Base-by-base conservation (phyloP, 2,797 vertebrate species). In the Anniella stebbinsi region DNA sequence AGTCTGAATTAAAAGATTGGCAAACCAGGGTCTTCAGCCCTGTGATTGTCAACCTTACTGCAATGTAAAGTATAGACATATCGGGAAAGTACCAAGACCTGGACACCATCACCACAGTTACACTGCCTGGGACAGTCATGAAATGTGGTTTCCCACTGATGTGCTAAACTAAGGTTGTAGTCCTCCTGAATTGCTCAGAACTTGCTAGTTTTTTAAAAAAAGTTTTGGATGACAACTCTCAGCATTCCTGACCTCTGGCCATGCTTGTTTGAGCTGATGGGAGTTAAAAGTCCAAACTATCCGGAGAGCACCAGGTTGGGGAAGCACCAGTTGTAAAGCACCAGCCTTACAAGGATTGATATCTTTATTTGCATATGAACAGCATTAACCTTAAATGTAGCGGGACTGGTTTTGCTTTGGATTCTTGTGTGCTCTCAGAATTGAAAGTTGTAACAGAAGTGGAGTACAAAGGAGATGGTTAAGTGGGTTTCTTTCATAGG, bases 401-500 rank as follows among this genome's bases (percentile, higher is more conserved):
- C 45, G 23, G 13, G 25, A 25, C 36, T 66, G 38, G 5, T 70
- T 69, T 33, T 87, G 18, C 30, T 51, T 87, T 54, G 17, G 7
- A 17, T 60, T 78, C 33, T 87, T 48, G 60, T 17, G 28, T 60
- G 67, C 17, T 81, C 25, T 54, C 63, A 38, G 2, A 70, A 69
- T 17, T 54, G 67, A 80, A 80, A 78, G 18, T 66, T 51, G n/a
- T 41, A 30, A 57, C 25, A 57, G n/a, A 84, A 69, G 4, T 80
- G 84, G 87, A 92, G 45, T 28, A 73, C 33, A 70, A 69, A 86
- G 28, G n/a, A 76, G n/a, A 78, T 93, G 87, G 2, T 95, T 89
- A 95, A 80, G 80, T 90, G n/a, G 90, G n/a, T 92, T 88, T 93
- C 1, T 94, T 94, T 89, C 93, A 82, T 94, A 98, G 98, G 97